Evolutionary conservation across 1,140 invertebrate genomes (phyloP).

Genomic region (Aradophagus sp.): DNA sequence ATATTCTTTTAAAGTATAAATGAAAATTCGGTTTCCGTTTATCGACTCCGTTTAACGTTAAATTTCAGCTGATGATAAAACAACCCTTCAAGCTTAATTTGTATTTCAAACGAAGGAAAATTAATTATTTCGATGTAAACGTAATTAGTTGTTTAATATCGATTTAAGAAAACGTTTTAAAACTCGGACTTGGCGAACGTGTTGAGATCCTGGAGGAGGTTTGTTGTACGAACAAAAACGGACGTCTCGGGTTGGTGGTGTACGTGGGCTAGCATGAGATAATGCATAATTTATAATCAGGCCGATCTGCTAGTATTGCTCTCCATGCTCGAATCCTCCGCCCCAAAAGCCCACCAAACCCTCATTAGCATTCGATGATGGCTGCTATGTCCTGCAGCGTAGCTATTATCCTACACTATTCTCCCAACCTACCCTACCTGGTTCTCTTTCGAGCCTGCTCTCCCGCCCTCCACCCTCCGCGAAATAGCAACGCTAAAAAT

Average conservation of each 20-base stretch:
- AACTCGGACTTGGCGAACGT: conserved; percentile 18
- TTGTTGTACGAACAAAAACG: too few relatives aligned
- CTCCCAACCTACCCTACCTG: conserved; percentile 55
- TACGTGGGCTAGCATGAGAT: conserved; percentile 67
- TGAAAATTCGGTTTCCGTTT: too few relatives aligned
- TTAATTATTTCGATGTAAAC: too few relatives aligned
- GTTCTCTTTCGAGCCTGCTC: conserved; percentile 27
- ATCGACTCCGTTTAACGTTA: too few relatives aligned
- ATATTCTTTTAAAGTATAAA: too few relatives aligned
- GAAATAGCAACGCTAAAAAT: too few relatives aligned
- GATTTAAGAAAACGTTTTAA: conserved; percentile 1
- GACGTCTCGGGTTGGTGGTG: conserved; percentile 64
- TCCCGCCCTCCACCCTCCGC: too few relatives aligned
- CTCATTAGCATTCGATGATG: conserved; percentile 77
- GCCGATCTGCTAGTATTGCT: conserved; percentile 62
- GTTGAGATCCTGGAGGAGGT: conserved; percentile 5
- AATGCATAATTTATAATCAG: conserved; percentile 77
- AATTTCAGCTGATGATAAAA: too few relatives aligned
- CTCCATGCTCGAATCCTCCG: conserved; percentile 58
- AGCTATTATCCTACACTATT: conserved; percentile 69
- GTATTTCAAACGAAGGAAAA: too few relatives aligned
- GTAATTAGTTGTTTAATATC: not conserved
- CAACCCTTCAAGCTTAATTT: too few relatives aligned
- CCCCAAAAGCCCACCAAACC: conserved; percentile 69
- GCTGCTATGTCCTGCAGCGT: conserved; percentile 73